Conservation (phyloP, 2,113 vertebrate species). For the Turdus rufiventris region DNA sequence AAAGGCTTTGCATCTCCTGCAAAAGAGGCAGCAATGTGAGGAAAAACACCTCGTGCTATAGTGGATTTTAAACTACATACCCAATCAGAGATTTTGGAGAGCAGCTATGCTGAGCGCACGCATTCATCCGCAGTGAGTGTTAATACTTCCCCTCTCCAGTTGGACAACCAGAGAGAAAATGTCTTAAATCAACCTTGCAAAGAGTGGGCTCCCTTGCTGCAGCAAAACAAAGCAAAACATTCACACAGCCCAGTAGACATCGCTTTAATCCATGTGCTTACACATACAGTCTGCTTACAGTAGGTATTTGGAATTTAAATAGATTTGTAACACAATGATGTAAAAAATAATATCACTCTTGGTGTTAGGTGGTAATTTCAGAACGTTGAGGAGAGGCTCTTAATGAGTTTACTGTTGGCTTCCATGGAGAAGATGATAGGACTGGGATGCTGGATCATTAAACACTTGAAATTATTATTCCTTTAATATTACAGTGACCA, state of each 20-base stretch:
- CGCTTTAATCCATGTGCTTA: not conserved
- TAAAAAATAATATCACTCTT: constrained; percentile 14
- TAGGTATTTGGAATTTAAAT: not conserved
- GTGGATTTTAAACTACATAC: not conserved
- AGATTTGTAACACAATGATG: not conserved
- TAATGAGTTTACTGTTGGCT: constrained; percentile 21
- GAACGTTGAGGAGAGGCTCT: not conserved
- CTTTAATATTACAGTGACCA: not conserved
- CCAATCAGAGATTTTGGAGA: not conserved
- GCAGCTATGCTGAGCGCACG: rapidly evolving
- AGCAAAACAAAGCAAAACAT: not conserved
- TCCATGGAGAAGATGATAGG: constrained; percentile 4
- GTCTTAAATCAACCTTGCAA: not conserved
- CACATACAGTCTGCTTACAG: not conserved
- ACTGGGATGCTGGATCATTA: not conserved
- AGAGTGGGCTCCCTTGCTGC: not conserved
- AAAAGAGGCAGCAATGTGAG: not conserved
- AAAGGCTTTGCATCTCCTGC: not conserved
- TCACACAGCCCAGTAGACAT: not conserved
- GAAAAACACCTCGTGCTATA: not conserved
- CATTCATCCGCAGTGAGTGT: not conserved
- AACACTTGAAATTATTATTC: not conserved
- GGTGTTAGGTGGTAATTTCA: constrained; percentile 18
- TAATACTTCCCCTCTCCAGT: not conserved
- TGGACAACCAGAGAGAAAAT: not conserved